Evolutionary conservation across 2,797 vertebrate species (phyloP), one percentile per base, ranked within the genome.

Genomic region (Kryptolebias ocellatus): DNA sequence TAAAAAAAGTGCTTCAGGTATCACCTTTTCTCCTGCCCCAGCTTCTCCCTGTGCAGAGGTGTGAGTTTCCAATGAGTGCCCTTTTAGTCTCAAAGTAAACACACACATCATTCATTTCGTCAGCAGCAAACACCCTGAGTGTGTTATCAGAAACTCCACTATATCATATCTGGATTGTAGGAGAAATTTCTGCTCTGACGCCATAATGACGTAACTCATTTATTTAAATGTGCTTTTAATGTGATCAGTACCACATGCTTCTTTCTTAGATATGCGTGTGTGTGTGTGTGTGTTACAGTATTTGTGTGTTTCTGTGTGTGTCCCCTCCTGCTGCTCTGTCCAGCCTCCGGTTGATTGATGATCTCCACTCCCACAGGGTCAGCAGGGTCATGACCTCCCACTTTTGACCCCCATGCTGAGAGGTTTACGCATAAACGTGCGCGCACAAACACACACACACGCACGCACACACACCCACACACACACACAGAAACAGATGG

Each of bases 271-370:
- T 71, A 8, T 68, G 55, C 60, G 60, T 64, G 50, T 64, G 61
- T 70, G 65, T 63, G 58, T 56, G 46, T 52, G 59, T 64, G 64
- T 78, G 58, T 69, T 60, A 60, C 57, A 52, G 60, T 62, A 53
- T 62, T 15, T 60, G 60, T 71, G 53, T 72, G 64, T 55, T 44
- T 69, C 67, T 53, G 42, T 67, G 53, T 67, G 56, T 78, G 72
- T 72, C 27, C 45, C 79, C 83, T 76, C 92, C 92, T 90, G 92
- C 90, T 89, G 91, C 62, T 93, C 89, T 78, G 90, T 85, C 84
- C 90, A 88, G 86, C 91, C 93, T 89, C 90, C 71, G 71, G 86
- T 84, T 95, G 93, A 94, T 94, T 95, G 93, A 95, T 94, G 93
- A 94, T 92, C 91, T 92, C 71, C 89, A 89, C 92, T 92, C 93